phyloP scores from a whole-genome alignment of 1,140 invertebrate species.

The Protaetia brevitarsis region DNA sequence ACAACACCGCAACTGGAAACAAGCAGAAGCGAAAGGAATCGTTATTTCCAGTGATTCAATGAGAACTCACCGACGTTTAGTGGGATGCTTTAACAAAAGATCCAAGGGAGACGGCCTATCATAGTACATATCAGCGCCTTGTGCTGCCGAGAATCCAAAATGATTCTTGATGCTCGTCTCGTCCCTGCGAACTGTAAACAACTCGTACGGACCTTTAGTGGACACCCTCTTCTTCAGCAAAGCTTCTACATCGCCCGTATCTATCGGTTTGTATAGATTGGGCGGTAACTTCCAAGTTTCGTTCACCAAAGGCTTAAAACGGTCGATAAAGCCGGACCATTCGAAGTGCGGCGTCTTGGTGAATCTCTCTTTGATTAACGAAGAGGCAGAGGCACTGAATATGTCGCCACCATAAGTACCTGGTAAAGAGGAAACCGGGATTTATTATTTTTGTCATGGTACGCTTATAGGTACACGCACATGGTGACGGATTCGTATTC shows the following conservation, averaged over 20 bases:
- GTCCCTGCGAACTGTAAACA: slow-evolving; percentile 41
- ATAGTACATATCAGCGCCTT: slow-evolving; percentile 35
- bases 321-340: neutral
- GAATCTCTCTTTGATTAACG: too few species aligned
- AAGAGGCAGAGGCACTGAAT: too few species aligned
- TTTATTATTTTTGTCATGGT: too few species aligned
- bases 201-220: slow-evolving; percentile 40
- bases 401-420: too few species aligned
- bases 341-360: neutral
- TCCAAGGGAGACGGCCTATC: slow-evolving; percentile 32
- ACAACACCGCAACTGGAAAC: too few species aligned
- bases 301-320: neutral
- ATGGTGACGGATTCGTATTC: neutral
- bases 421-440: too few species aligned
- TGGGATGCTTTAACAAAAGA: slow-evolving; percentile 25
- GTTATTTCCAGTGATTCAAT: too few species aligned
- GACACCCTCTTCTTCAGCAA: slow-evolving; percentile 22
- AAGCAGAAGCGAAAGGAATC: too few species aligned
- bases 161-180: slow-evolving; percentile 42
- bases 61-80: neutral
- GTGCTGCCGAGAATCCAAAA: slow-evolving; percentile 28
- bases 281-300: neutral
- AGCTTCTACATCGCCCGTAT: neutral
- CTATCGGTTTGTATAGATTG: neutral
- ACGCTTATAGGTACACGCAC: neutral